Percentiles rank a stretch among this genome's conserved stretches.
phyloP scores from a whole-genome alignment of 2,888 invertebrate species.

The Stramonita haemastoma region DNA sequence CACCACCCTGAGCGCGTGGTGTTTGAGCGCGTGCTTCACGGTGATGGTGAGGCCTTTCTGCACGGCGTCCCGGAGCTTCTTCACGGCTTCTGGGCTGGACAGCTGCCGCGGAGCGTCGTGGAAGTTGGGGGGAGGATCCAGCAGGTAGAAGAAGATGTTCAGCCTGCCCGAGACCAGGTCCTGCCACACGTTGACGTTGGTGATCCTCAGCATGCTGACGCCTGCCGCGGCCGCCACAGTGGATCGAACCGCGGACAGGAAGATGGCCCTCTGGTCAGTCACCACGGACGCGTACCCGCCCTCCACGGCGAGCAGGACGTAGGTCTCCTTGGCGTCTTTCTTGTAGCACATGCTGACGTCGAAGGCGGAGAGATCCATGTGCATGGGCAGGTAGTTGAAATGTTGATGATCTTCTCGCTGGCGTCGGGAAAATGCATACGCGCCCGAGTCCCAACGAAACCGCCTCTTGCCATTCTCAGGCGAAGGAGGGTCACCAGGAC shows the following conservation, averaged over 20 bases:
- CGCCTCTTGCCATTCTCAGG: not conserved
- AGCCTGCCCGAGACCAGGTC: conserved; percentile 37
- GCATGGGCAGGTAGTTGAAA: conserved; percentile 45
- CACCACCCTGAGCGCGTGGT: conserved; percentile 39
- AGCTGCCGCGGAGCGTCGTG: conserved; percentile 6
- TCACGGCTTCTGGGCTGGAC: conserved; percentile 25
- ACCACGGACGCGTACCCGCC: conserved; percentile 38
- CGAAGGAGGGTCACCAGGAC: conserved; percentile 24
- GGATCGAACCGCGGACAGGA: conserved; percentile 36
- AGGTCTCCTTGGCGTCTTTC: conserved; percentile 27
- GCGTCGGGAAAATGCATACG: conserved; percentile 25
- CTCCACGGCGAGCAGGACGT: conserved; percentile 40
- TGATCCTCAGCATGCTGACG: conserved; percentile 4
- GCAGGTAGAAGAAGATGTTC: conserved; percentile 42
- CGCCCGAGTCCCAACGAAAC: conserved; percentile 32
- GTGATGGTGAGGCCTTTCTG: conserved; percentile 39
- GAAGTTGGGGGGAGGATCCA: conserved; percentile 40
- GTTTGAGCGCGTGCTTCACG: conserved; percentile 37
- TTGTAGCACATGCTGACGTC: conserved; percentile 45
- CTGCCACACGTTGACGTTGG: conserved; percentile 29
- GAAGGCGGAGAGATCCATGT: conserved; percentile 41
- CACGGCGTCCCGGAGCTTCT: conserved; percentile 38
- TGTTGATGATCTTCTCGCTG: conserved; percentile 43
- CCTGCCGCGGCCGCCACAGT: conserved; percentile 40
- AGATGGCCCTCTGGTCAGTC: conserved; percentile 24